Conservation (phyloP, 2,113 vertebrate genomes). For the Anolis sagrei region DNA sequence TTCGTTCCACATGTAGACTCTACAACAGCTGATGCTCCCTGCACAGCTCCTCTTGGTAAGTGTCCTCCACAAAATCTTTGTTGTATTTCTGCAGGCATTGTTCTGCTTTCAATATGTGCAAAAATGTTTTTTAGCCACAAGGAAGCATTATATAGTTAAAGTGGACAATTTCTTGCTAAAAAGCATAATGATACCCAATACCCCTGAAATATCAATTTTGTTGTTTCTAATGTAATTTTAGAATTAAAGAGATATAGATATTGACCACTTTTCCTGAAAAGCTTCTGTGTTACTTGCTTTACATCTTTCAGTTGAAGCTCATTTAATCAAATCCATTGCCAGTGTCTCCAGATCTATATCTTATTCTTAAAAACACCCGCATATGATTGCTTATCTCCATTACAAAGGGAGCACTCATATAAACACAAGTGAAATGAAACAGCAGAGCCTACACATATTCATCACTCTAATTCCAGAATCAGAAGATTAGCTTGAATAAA, state of each 20-base stretch:
- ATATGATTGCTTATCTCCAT: background rate
- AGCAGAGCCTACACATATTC: conserved; percentile 4
- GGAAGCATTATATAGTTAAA: too few species aligned
- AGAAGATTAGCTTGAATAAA: conserved; percentile 26
- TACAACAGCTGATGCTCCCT: too few species aligned
- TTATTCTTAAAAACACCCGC: background rate
- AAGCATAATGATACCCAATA: too few species aligned
- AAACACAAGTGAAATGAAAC: conserved; percentile 6
- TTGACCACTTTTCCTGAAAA: background rate
- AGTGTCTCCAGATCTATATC: background rate
- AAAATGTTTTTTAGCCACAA: too few species aligned
- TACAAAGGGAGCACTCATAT: background rate
- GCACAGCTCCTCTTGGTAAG: too few species aligned
- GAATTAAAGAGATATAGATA: background rate
- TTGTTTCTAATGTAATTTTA: too few species aligned
- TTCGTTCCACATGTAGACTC: too few species aligned
- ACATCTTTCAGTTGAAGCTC: background rate
- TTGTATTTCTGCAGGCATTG: too few species aligned
- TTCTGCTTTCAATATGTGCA: too few species aligned
- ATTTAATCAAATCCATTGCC: background rate
- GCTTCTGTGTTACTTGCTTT: background rate
- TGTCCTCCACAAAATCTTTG: too few species aligned
- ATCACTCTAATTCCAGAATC: background rate
- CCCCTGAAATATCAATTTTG: too few species aligned
- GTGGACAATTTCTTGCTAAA: too few species aligned